Evolutionary conservation across 2,888 invertebrate species (phyloP).

Genomic region (Diarsia mendica): DNA sequence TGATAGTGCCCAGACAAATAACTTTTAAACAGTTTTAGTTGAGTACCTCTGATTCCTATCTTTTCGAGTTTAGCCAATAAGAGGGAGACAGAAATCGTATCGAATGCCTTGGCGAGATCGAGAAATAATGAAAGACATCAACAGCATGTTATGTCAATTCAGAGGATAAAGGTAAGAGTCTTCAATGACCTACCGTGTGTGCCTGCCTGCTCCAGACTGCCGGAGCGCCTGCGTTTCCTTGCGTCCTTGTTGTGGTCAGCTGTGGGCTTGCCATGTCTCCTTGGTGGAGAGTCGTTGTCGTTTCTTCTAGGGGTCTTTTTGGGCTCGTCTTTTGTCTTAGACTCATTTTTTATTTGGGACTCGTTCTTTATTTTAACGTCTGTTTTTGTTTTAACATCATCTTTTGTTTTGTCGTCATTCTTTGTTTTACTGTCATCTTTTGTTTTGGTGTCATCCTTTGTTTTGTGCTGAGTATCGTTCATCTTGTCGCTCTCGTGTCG

Average conservation of each 20-base stretch:
- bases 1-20: no score
- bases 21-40: no score
- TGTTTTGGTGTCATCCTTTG: slow-evolving; percentile 2
- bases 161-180: no score
- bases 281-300: slow-evolving; percentile 26
- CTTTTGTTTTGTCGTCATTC: slow-evolving; percentile 2
- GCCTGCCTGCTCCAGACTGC: slow-evolving; percentile 20
- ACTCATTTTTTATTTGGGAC: slow-evolving; percentile 10
- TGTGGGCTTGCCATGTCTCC: neutral
- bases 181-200: slow-evolving; percentile 10
- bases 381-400: slow-evolving; percentile 9
- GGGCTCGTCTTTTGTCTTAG: neutral
- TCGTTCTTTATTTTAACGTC: slow-evolving; percentile 3
- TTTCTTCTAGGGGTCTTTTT: neutral
- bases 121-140: no score
- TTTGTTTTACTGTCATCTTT: slow-evolving; percentile 13
- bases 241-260: slow-evolving; percentile 14
- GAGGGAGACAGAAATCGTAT: no score
- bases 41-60: no score
- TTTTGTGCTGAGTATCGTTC: neutral
- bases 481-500: slow-evolving; percentile 57
- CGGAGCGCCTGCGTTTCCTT: slow-evolving; percentile 42
- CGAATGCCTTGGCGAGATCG: no score
- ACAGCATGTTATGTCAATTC: no score
- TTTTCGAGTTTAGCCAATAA: no score